phyloP scores from a whole-genome alignment of 2,113 vertebrate genomes.

The Hylia prasina region DNA sequence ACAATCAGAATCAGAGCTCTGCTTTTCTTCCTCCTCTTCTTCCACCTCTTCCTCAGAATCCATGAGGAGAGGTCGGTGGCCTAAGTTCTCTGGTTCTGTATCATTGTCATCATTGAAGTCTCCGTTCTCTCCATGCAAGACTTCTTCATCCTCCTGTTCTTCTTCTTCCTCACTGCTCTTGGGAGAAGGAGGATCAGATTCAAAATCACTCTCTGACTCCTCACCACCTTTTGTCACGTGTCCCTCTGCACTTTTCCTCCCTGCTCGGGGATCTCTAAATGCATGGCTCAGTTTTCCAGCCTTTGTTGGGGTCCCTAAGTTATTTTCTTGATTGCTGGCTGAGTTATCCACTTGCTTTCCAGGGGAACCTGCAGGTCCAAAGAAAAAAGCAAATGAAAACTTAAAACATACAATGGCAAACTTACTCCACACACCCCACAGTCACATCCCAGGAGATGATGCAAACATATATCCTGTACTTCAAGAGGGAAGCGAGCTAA shows the following conservation, averaged over 20 bases:
- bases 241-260: constrained; percentile 59
- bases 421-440: neutral
- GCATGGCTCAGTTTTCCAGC: constrained; percentile 51
- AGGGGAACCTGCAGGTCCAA: constrained; percentile 70
- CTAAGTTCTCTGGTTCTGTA: constrained; percentile 85
- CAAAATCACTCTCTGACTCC: constrained; percentile 95
- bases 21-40: constrained; percentile 86
- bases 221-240: constrained; percentile 64
- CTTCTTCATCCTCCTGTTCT: constrained; percentile 86
- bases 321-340: neutral
- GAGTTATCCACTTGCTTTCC: constrained; percentile 63
- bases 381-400: constrained; percentile 40
- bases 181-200: constrained; percentile 92
- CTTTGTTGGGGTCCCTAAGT: neutral
- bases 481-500: neutral
- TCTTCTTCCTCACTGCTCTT: constrained; percentile 97
- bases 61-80: constrained; percentile 93
- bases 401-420: neutral
- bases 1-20: constrained; percentile 87
- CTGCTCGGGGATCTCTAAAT: constrained; percentile 69
- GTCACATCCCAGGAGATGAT: neutral
- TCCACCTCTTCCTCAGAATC: constrained; percentile 92
- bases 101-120: constrained; percentile 83
- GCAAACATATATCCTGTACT: neutral
- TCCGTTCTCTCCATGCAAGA: constrained; percentile 83